A percentile compares a stretch with the other conserved stretches of the same genome.
Evolutionary conservation across 2,888 invertebrate genomes (phyloP).

Genomic region (Calliscelio sp.): DNA sequence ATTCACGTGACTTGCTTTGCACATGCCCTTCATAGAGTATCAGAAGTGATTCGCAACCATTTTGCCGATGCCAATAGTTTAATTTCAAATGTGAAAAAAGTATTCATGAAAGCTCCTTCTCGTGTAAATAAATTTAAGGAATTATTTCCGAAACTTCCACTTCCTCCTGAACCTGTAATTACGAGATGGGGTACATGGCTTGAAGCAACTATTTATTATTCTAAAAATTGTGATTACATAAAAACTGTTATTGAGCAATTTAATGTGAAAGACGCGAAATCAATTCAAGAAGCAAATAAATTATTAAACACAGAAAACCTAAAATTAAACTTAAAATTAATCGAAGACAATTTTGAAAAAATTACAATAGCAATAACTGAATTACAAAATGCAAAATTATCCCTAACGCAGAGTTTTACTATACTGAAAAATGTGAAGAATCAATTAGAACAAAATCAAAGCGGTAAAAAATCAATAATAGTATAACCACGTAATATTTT

Average conservation of each 20-base stretch:
- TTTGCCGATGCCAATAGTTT: slow-evolving; percentile 13
- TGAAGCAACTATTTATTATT: slow-evolving; percentile 61
- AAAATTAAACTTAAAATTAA: neutral
- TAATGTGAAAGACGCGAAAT: neutral
- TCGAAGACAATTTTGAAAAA: neutral
- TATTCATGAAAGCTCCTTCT: slow-evolving; percentile 2
- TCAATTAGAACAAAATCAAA: neutral
- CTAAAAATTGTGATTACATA: neutral
- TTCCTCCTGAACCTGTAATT: slow-evolving; percentile 76
- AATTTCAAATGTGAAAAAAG: slow-evolving; percentile 28
- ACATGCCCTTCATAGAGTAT: slow-evolving; percentile 28
- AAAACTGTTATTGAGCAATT: neutral
- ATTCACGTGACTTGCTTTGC: slow-evolving; percentile 29
- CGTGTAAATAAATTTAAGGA: slow-evolving; percentile 17
- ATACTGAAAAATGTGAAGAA: neutral
- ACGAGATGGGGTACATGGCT: slow-evolving; percentile 78
- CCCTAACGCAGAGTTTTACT: neutral
- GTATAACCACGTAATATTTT: neutral
- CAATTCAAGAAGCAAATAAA: neutral
- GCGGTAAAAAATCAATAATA: neutral
- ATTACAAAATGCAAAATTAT: slow-evolving; percentile 3
- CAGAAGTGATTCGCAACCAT: slow-evolving; percentile 25
- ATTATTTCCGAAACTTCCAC: slow-evolving; percentile 63
- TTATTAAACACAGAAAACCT: neutral
- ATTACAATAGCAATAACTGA: neutral